A percentile compares a stretch with the other conserved stretches of the same genome.
phyloP scores from a whole-genome alignment of 2,113 vertebrate genomes.

The Numenius arquata region DNA sequence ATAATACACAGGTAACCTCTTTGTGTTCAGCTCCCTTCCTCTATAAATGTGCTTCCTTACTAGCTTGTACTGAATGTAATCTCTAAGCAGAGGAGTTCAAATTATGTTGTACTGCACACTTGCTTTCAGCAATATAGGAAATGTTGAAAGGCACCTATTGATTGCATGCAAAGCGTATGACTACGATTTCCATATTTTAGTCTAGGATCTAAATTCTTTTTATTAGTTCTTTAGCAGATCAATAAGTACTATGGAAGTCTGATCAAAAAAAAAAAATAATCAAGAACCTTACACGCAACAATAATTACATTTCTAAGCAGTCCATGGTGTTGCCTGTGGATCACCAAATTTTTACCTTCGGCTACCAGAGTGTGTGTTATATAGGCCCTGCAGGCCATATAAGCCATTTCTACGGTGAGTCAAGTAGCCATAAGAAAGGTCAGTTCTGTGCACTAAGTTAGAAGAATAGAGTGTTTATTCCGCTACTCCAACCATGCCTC shows the following conservation, averaged over 20 bases:
- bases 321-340: neutral
- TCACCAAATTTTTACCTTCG: neutral
- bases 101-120: neutral
- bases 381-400: neutral
- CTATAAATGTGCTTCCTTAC: neutral
- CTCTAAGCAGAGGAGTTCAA: neutral
- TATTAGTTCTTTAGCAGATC: neutral
- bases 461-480: neutral
- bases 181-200: neutral
- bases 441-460: neutral
- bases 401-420: neutral
- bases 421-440: neutral
- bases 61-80: neutral
- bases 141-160: neutral
- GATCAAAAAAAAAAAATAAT: neutral
- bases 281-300: neutral
- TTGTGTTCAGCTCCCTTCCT: neutral
- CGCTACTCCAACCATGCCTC: neutral
- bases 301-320: neutral
- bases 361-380: neutral
- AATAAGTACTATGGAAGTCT: neutral
- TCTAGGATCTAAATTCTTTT: neutral
- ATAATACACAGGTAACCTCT: neutral
- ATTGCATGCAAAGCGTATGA: neutral
- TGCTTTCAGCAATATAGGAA: neutral